Base-by-base conservation (phyloP, 2,797 vertebrate species). In the Tangara arthus region DNA sequence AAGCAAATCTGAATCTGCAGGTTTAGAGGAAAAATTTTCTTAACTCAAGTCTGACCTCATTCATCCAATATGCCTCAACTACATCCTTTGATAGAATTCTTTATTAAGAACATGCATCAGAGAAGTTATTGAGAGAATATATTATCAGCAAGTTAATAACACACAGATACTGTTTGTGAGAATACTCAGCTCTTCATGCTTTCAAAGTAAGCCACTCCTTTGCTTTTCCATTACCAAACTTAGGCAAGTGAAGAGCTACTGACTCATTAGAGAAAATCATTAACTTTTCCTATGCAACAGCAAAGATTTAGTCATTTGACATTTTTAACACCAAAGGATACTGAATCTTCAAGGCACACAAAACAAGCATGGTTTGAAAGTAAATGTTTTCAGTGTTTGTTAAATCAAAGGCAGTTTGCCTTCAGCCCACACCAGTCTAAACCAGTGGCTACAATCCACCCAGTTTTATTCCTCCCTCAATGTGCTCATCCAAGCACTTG, bases 271-370 rank as follows among this genome's bases (percentile, higher is more conserved):
- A 90, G 69, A 96, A 96, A 95, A 92, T 86, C 63, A 94, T 96
- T 93, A 92, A 90, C 69, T 72, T 89, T 95, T 95, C 92, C 92
- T 30, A 27, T 72, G 79, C 70, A 96, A 96, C 78, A 95, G 94
- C 81, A 91, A 92, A 94, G 96, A 95, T 83, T 96, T 90, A 94
- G 95, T 96, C 95, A 93, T 81, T 95, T 87, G 93, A 95, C 86
- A 93, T 90, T 96, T 95, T 88, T 87, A 96, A 91, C 88, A 91
- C 82, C 92, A 93, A 91, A 96, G 82, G 71, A 96, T 42, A 86
- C 3, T 89, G 68, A 69, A 91, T 87, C 91, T 88, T 89, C 68
- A 94, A 85, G 77, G 79, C 94, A 72, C 70, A 53, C 73, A 90
- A 92, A 93, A 71, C 52, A 86, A 93, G 79, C 82, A 76, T 2